A percentile compares a stretch with the other conserved stretches of the same genome.
These are phyloP conservation scores for Scolopax rusticola DNA, from an alignment of 2,797 vertebrate species.

Conservation along the genomic window DNA sequence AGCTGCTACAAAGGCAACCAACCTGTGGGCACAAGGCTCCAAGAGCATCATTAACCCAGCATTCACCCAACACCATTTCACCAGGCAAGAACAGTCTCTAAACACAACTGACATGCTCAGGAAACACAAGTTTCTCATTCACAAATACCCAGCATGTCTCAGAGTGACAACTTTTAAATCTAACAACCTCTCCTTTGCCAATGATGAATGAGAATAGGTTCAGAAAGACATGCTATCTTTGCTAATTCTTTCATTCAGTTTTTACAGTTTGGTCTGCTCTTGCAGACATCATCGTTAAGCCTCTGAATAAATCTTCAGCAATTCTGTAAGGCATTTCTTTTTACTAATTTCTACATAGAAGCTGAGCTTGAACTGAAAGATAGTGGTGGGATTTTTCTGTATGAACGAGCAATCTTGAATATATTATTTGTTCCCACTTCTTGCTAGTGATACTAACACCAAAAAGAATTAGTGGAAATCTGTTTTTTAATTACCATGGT, in stretches of 20 bases:
- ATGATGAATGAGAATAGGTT: not conserved
- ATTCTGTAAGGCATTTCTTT: not conserved
- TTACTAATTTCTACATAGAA: not conserved
- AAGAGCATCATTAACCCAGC: not conserved
- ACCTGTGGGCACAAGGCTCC: not conserved
- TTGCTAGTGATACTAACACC: not conserved
- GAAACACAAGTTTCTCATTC: not conserved
- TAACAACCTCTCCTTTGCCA: not conserved
- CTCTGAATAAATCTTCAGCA: not conserved
- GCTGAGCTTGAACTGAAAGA: not conserved
- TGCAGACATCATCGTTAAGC: not conserved
- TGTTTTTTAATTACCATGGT: not conserved
- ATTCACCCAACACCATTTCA: rapidly evolving
- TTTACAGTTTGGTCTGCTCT: not conserved
- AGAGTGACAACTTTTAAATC: not conserved
- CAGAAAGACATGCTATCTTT: not conserved
- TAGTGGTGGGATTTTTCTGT: not conserved
- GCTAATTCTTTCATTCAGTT: not conserved
- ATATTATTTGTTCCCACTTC: not conserved
- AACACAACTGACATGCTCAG: not conserved
- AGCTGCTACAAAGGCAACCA: not conserved
- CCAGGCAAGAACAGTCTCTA: not conserved
- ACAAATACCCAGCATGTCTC: rapidly evolving
- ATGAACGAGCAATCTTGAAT: not conserved
- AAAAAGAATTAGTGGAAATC: not conserved